Evolutionary conservation across 2,113 vertebrate species (phyloP), one percentile per base, ranked within the genome.

Genomic region (Uropsilus gracilis): DNA sequence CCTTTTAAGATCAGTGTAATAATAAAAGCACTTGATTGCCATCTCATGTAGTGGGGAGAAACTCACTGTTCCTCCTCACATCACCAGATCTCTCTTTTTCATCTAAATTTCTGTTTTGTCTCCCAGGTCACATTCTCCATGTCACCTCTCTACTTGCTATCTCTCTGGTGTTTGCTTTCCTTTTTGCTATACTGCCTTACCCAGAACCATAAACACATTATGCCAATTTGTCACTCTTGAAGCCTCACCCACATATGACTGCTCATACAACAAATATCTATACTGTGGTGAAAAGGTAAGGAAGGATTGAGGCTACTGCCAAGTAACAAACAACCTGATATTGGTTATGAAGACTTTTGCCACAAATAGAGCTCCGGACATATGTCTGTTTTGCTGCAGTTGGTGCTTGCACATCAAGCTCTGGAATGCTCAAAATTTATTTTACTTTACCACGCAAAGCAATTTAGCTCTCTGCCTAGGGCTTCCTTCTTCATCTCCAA

Each of bases 371-470:
- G 48, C 42, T 63, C 50, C 2, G 63, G 53, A 61, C n/a, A 68
- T 37, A 44, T 44, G 22, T 30, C 46, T 46, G 2, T 66, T 90
- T 90, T 57, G 32, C 11, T 32, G 73, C 34, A 26, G 6, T 71
- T 69, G 37, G 24, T 90, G 59, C 30, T 92, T 88, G 85, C 34
- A 48, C 81, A n/a, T 94, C 73, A 55, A 76, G 42, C 24, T 92
- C 14, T n/a, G 1, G 53, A 53, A 77, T 59, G 17, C 57, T 88
- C 55, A 69, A n/a, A 78, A 78, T 39, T 57, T 42, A 57, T 69
- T 22, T 22, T 48, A 42, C 9, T 86, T 81, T 88, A 82, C 53
- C 32, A 37, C 8, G 4, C 42, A 81, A 68, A 71, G 55, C 14
- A 22, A 46, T 72, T 71, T 66, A 30, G 6, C 81, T 87, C 39